Base-by-base conservation (phyloP, 2,888 invertebrate genomes). In the Leptura quadrifasciata region DNA sequence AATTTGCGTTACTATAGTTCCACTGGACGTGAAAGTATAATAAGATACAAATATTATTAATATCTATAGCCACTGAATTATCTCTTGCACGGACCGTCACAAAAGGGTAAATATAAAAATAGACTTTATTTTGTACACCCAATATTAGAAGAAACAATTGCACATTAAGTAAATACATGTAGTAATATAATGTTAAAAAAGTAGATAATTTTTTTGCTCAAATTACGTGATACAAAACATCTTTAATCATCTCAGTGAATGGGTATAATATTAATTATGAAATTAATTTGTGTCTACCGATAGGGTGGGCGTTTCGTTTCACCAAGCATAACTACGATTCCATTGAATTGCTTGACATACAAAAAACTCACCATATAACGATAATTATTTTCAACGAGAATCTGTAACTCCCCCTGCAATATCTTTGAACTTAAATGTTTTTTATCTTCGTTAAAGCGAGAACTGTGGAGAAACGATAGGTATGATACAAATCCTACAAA, bases 401-500 rank as follows among this genome's bases (percentile, higher is more conserved):
- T 47, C 4, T n/a, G 17, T n/a, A n/a, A 12, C 47, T 17, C 47
- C 3, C 47, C 47, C n/a, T 1, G 3, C n/a, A 15, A 5, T 47
- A 47, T 47, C n/a, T 47, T 47, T 47, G 47, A 47, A 47, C n/a
- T 47, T 47, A 47, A 47, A 47, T n/a, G 17, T 47, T 15, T 6
- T 47, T 47, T 47, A n/a, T 47, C 47, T 47, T 47, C n/a, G 17
- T 47, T 47, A 47, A 47, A 47, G 12, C 15, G 39, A 39, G 15
- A 39, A 47, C 47, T n/a, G 47, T n/a, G 10, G 10, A n/a, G 47
- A 5, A 47, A 47, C 47, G 47, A 47, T 47, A 47, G 47, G 47
- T 47, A 58, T 58, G 58, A 58, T 58, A 58, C 27, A 24, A 8
- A 27, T 12, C 58, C 15, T 58, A n/a, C 15, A 27, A 10, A 58